A percentile compares a stretch with the other conserved stretches of the same genome.
These are phyloP conservation scores for Biston stratarius DNA, from an alignment of 2,888 invertebrate genomes.

Conservation along the genomic window DNA sequence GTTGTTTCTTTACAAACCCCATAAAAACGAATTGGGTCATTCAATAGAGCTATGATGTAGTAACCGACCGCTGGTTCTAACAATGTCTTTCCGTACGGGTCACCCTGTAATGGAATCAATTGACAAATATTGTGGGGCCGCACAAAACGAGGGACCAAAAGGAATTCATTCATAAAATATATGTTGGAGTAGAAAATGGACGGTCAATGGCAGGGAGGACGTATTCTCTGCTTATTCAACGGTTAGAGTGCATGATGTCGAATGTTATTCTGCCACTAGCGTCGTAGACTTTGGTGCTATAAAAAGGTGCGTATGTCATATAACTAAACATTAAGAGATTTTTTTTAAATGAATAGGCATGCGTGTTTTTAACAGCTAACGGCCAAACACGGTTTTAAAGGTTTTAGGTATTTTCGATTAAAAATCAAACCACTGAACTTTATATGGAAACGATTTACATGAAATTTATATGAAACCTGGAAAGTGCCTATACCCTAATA, in stretches of 20 bases:
- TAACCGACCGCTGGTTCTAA: conserved; percentile 53
- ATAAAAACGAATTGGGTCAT: conserved; percentile 45
- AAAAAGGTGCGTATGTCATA: background rate
- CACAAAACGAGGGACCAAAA: conserved; percentile 42
- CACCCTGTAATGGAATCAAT: conserved; percentile 52
- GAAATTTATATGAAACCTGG: no score
- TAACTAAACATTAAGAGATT: no score
- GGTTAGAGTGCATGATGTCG: conserved; percentile 12
- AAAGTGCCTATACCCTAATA: no score
- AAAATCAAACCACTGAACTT: no score
- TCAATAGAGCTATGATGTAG: conserved; percentile 46
- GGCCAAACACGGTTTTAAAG: no score
- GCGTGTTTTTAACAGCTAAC: no score
- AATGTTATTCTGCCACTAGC: conserved; percentile 7
- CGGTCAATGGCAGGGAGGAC: conserved; percentile 24
- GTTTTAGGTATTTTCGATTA: no score
- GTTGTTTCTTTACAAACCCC: conserved; percentile 27
- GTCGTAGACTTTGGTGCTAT: background rate
- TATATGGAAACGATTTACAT: no score
- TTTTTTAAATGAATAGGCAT: no score
- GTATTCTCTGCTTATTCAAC: conserved; percentile 28
- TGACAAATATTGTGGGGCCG: conserved; percentile 53
- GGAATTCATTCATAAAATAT: conserved; percentile 49
- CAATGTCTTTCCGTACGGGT: conserved; percentile 55
- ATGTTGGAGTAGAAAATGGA: conserved; percentile 34